Evolutionary conservation across 2,113 vertebrate genomes (phyloP).

Genomic region (Pelodiscus sinensis): DNA sequence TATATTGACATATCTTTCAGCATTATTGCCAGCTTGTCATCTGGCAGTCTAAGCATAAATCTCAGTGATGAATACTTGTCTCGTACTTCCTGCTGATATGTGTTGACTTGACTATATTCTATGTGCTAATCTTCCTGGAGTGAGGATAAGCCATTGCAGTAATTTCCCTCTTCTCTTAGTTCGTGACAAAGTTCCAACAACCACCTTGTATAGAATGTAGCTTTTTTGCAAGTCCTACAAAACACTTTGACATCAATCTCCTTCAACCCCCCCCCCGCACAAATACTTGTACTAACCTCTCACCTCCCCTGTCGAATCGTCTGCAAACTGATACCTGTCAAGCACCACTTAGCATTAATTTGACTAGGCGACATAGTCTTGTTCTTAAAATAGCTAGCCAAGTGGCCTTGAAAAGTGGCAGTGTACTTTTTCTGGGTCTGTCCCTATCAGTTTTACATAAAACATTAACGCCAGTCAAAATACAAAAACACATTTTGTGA

Average conservation of each 20-base stretch:
- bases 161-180: not conserved
- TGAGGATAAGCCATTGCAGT: not conserved
- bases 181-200: not conserved
- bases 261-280: not conserved
- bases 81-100: not conserved
- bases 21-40: not conserved
- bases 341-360: not conserved
- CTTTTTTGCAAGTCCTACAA: not conserved
- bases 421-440: not conserved
- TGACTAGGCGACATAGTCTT: not conserved
- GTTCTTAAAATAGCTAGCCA: not conserved
- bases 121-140: not conserved
- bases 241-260: accelerated
- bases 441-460: not conserved
- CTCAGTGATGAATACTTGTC: not conserved
- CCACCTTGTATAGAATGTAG: not conserved
- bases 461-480: not conserved
- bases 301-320: not conserved
- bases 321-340: not conserved
- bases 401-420: not conserved
- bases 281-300: accelerated
- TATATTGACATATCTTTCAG: constrained; percentile 11
- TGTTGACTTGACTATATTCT: constrained; percentile 20
- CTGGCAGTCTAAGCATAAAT: not conserved
- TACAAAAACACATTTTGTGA: not conserved